Percentiles rank a stretch among this genome's conserved stretches.
phyloP scores from a whole-genome alignment of 2,888 invertebrate genomes.

The Phortica okadai region DNA sequence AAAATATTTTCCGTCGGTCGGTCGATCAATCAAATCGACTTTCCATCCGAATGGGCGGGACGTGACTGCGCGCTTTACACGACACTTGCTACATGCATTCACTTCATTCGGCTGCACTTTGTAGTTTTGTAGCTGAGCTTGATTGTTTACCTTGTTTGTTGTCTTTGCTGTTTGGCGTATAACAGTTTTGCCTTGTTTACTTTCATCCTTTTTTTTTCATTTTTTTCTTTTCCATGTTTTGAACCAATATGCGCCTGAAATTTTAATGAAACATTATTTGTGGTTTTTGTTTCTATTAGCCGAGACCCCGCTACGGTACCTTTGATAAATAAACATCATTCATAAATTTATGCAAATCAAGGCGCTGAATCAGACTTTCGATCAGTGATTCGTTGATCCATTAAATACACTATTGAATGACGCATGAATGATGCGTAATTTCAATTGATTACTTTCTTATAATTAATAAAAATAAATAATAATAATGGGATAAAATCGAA shows the following conservation, averaged over 20 bases:
- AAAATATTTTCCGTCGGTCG: conserved; percentile 38
- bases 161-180: conserved; percentile 12
- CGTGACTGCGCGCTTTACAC: conserved; percentile 51
- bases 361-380: conserved; percentile 1
- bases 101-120: conserved; percentile 6
- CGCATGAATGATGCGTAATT: conserved; percentile 1
- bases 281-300: not conserved
- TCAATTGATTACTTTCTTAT: not conserved
- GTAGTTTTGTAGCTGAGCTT: conserved; percentile 21
- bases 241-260: conserved; percentile 64
- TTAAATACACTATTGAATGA: conserved; percentile 9
- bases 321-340: not conserved
- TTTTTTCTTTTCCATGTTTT: conserved; percentile 46
- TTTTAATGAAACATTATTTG: conserved; percentile 50
- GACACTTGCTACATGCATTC: conserved; percentile 10
- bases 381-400: not conserved
- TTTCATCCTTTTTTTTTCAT: conserved; percentile 40
- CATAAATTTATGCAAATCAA: conserved; percentile 15
- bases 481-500: not conserved
- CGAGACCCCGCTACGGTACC: not conserved
- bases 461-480: not conserved
- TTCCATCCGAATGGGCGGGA: conserved; percentile 69
- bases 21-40: conserved; percentile 68
- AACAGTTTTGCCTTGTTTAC: conserved; percentile 11
- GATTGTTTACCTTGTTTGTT: not conserved